These are phyloP conservation scores for Cirrhinus mrigala DNA, from an alignment of 2,797 vertebrate species.

Conservation along the genomic window DNA sequence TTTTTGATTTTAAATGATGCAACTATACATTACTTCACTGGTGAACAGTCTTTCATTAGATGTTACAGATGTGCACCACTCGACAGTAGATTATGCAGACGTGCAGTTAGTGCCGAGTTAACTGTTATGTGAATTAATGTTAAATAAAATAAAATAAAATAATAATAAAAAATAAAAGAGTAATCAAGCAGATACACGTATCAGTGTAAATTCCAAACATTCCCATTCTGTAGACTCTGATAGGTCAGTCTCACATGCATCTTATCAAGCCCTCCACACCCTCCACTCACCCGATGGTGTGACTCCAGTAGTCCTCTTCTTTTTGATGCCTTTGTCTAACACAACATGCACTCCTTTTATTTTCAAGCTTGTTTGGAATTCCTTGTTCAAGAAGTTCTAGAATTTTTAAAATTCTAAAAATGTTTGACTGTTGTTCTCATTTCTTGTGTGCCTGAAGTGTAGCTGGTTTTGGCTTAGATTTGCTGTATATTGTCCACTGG, in stretches of 20 bases:
- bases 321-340: conserved; percentile 51
- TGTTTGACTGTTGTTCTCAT: not conserved
- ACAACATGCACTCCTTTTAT: not conserved
- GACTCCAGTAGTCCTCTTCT: conserved; percentile 66
- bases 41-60: not conserved
- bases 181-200: not conserved
- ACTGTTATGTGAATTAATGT: not conserved
- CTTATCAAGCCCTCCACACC: conserved; percentile 40
- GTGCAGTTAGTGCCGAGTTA: not conserved
- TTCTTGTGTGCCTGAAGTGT: not conserved
- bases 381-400: not conserved
- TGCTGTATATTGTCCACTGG: not conserved
- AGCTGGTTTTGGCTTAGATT: not conserved
- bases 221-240: conserved; percentile 29
- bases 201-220: conserved; percentile 41
- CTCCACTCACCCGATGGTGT: conserved; percentile 73
- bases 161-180: too few species aligned
- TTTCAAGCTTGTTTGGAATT: not conserved
- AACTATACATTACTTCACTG: not conserved
- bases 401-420: not conserved
- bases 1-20: not conserved
- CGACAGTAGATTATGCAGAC: not conserved
- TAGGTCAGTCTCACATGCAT: conserved; percentile 43
- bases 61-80: not conserved
- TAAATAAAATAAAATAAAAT: too few species aligned